These are phyloP conservation scores for Clarias fuscus DNA, from an alignment of 2,797 vertebrate genomes.

Conservation along the genomic window DNA sequence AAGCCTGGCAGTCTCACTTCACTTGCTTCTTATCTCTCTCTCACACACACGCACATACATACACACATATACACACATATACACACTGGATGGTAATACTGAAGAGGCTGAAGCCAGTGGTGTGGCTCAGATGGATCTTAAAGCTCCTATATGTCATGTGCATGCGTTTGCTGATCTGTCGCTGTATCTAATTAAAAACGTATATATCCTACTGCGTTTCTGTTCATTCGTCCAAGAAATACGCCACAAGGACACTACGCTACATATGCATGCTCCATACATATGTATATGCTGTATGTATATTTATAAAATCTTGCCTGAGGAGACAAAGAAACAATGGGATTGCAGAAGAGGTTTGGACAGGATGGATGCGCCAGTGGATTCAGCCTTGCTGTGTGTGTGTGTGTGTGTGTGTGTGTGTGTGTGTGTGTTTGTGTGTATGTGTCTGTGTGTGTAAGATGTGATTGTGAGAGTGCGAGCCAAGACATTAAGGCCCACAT, in stretches of 20 bases:
- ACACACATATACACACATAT: background rate
- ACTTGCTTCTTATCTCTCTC: background rate
- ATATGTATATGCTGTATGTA: background rate
- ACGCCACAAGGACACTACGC: background rate
- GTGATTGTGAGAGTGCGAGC: constrained; percentile 20
- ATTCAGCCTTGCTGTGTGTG: constrained; percentile 19
- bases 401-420: background rate
- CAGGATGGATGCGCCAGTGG: background rate
- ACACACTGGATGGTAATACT: constrained; percentile 13
- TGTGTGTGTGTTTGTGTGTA: constrained; percentile 5
- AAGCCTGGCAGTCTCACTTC: constrained; percentile 6
- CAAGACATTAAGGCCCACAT: constrained; percentile 25
- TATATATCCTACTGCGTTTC: constrained; percentile 30
- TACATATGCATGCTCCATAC: background rate
- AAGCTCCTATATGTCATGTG: constrained; percentile 40
- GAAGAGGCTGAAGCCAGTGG: background rate
- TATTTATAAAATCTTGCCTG: background rate
- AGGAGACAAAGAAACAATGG: background rate
- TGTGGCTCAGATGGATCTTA: constrained; percentile 18
- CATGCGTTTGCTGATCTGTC: constrained; percentile 46
- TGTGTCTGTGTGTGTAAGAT: constrained; percentile 35
- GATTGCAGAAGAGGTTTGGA: constrained; percentile 3
- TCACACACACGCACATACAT: background rate
- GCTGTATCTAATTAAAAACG: constrained; percentile 45
- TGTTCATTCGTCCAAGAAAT: background rate